Evolutionary conservation across 2,797 vertebrate species (phyloP).

Genomic region (Mormyrus hasselquistii): DNA sequence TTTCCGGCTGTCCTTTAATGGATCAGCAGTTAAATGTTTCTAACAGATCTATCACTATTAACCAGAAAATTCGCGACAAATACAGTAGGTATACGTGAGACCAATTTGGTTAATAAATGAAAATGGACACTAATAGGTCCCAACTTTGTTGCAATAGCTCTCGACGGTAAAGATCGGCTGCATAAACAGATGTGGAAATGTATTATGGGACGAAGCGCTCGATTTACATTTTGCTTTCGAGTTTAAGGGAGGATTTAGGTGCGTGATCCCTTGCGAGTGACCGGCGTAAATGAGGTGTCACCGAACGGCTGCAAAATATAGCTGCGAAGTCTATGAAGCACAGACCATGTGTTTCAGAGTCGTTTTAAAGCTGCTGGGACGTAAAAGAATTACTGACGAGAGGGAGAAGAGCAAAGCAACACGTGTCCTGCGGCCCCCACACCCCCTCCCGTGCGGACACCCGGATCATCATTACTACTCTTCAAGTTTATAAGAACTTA

Average conservation of each 20-base stretch:
- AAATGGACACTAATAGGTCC: background rate
- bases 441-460: background rate
- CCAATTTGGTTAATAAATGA: background rate
- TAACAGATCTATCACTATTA: background rate
- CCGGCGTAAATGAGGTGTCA: background rate
- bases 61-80: background rate
- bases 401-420: background rate
- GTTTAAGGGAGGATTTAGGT: background rate
- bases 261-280: background rate
- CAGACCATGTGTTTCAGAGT: background rate
- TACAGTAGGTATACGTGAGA: background rate
- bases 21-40: background rate
- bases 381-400: conserved; percentile 19
- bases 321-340: background rate
- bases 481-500: conserved; percentile 42
- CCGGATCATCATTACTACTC: conserved; percentile 1
- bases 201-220: background rate
- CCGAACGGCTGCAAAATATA: background rate
- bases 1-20: background rate
- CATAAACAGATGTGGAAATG: background rate
- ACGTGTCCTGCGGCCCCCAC: background rate
- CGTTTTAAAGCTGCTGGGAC: background rate
- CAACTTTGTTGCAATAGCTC: background rate
- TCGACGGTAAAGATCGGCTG: background rate
- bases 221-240: background rate